Evolutionary conservation across 2,113 vertebrate species (phyloP), one percentile per base, ranked within the genome.

Genomic region (Polypterus senegalus): DNA sequence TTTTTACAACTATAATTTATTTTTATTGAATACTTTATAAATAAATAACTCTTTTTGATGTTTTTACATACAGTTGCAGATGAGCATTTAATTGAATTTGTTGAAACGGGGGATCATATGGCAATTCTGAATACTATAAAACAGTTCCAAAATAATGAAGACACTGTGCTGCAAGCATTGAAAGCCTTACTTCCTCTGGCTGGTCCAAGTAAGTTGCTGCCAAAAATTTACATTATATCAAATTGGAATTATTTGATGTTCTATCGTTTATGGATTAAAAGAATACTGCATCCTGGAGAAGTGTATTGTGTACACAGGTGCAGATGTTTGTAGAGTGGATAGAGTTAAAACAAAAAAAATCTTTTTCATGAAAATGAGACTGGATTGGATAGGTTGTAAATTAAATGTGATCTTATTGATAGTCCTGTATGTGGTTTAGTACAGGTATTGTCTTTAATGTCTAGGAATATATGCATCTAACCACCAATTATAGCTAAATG

Each of bases 51-150:
- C 27, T 27, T 27, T 27, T 27, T 27, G 27, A 27, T 27, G 27
- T 27, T 27, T 27, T 27, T 27, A 27, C 27, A 27, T 56, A 44
- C 65, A 97, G 92, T 96, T 66, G 86, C 90, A 48, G 89, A 95
- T 44, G 89, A 86, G 53, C 92, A 93, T 56, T 79, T 94, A 43
- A 72, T 84, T 65, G 96, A 95, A 77, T 97, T 98, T 81, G 81
- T 97, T 68, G 94, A 98, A 76, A 92, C 77, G 77, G 86, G 88
- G 77, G 94, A 98, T 70, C 91, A 98, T 57, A 69, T 69, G 46
- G 76, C 88, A 61, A 75, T 98, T 71, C 52, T 98, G 47, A 79
- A 73, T 10, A 83, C 86, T 0, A 80, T 93, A 9, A 81, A 79
- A 61, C 76, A 65, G 47, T 98, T 93, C 69, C 76, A 74, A 1